phyloP scores from a whole-genome alignment of 2,113 vertebrate species.

The Colius striatus region DNA sequence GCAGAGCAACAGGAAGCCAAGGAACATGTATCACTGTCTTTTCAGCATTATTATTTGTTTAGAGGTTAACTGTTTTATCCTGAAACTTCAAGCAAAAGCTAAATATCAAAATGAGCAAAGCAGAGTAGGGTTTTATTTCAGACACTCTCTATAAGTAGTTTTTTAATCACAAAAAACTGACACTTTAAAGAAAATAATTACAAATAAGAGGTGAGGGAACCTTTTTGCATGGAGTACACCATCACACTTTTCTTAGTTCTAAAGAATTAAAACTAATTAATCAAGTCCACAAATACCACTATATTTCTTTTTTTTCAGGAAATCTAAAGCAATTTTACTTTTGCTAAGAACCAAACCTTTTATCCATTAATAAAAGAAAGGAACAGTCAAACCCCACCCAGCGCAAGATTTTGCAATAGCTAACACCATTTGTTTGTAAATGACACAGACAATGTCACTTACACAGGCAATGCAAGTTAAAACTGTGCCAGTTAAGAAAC shows the following conservation, averaged over 20 bases:
- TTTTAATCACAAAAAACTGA: conserved; percentile 38
- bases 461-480: background rate
- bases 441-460: background rate
- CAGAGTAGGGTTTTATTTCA: background rate
- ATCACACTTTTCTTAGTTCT: background rate
- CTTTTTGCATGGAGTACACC: background rate
- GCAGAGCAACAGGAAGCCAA: background rate
- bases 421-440: background rate
- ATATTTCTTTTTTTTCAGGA: background rate
- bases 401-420: background rate
- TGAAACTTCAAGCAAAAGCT: background rate
- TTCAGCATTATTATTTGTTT: background rate
- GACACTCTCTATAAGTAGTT: background rate
- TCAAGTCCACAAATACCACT: background rate
- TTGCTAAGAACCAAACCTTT: background rate
- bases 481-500: background rate
- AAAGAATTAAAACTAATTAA: background rate
- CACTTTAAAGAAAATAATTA: conserved; percentile 55
- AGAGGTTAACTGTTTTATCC: conserved; percentile 41
- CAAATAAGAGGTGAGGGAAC: background rate
- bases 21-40: background rate
- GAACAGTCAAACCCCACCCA: background rate
- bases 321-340: background rate
- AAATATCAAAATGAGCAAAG: conserved; percentile 10
- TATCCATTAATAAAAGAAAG: background rate